Conservation (phyloP, 2,888 invertebrate species). For the Pseudococcus viburni region DNA sequence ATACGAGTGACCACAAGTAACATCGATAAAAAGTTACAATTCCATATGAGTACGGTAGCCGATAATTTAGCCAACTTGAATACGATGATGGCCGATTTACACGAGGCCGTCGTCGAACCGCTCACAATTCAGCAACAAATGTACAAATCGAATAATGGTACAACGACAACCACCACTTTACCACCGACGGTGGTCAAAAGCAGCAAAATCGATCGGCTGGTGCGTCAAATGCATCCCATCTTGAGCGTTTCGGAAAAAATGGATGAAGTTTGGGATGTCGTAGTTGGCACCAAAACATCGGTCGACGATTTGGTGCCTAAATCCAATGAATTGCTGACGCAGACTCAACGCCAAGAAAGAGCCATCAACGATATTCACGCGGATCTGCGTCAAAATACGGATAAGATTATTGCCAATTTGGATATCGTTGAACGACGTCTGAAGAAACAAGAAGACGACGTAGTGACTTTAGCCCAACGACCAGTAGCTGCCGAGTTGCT, state of each 20-base stretch:
- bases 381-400: slow-evolving; percentile 85
- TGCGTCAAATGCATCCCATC: slow-evolving; percentile 87
- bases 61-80: slow-evolving; percentile 81
- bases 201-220: slow-evolving; percentile 85
- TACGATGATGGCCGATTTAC: slow-evolving; percentile 85
- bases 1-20: slow-evolving; percentile 79
- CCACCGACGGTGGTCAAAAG: slow-evolving; percentile 75
- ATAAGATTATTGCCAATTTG: slow-evolving; percentile 88
- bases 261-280: slow-evolving; percentile 93
- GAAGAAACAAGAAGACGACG: slow-evolving; percentile 89
- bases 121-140: slow-evolving; percentile 73
- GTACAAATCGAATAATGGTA: slow-evolving; percentile 72
- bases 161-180: slow-evolving; percentile 73
- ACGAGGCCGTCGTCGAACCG: slow-evolving; percentile 87
- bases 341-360: slow-evolving; percentile 88
- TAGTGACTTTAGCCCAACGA: slow-evolving; percentile 82
- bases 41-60: slow-evolving; percentile 82
- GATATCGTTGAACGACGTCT: slow-evolving; percentile 88
- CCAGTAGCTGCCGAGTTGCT: slow-evolving; percentile 83
- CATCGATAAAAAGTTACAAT: slow-evolving; percentile 82
- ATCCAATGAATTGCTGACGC: slow-evolving; percentile 87
- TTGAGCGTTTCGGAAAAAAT: slow-evolving; percentile 88
- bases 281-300: slow-evolving; percentile 89
- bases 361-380: slow-evolving; percentile 90
- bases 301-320: slow-evolving; percentile 89